Conservation (phyloP, 2,888 invertebrate species). For the Leptinotarsa juncta region DNA sequence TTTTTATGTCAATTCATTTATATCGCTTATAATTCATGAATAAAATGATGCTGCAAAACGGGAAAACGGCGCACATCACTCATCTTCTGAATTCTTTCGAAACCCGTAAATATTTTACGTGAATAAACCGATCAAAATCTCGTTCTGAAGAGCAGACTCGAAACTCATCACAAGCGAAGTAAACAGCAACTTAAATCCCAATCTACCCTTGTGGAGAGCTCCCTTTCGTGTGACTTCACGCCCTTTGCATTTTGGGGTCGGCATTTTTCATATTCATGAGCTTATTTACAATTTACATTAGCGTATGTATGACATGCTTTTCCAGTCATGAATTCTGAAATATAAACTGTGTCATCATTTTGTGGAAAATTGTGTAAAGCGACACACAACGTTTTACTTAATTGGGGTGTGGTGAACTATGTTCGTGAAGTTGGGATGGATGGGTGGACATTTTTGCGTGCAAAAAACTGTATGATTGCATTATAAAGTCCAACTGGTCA, state of each 20-base stretch:
- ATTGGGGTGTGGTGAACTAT: conserved; percentile 33
- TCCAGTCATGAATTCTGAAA: conserved; percentile 35
- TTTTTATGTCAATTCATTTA: no score
- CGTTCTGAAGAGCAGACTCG: no score
- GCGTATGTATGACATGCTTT: conserved; percentile 39
- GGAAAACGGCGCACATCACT: no score
- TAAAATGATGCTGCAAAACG: no score
- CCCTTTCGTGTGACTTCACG: conserved; percentile 28
- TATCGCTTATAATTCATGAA: no score
- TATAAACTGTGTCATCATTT: conserved; percentile 24
- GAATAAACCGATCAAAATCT: no score
- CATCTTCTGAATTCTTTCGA: no score
- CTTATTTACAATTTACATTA: conserved; percentile 41
- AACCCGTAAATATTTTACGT: no score
- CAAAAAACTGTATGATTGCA: neutral
- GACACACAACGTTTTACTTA: conserved; percentile 34
- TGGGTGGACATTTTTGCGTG: neutral
- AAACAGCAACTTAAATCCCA: neutral
- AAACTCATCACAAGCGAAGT: no score
- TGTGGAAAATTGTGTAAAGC: conserved; percentile 24
- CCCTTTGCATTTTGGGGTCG: conserved; percentile 28
- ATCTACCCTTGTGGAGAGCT: neutral
- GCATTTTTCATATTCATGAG: conserved; percentile 40
- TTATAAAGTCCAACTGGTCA: neutral
- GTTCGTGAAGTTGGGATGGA: neutral